phyloP scores from a whole-genome alignment of 2,113 vertebrate species.

The Myanophis thanlyinensis region DNA sequence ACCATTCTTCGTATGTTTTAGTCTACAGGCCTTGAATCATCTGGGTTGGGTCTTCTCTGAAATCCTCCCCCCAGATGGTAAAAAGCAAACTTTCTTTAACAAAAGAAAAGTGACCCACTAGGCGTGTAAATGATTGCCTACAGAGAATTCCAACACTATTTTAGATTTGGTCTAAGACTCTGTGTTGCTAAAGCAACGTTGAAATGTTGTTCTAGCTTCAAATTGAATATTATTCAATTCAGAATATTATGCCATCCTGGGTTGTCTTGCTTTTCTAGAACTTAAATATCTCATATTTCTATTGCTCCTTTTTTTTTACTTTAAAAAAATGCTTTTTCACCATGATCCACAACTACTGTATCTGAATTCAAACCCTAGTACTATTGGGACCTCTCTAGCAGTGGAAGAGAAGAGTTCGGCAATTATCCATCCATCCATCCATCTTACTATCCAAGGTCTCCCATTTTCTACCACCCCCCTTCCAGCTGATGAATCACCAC shows the following conservation, averaged over 20 bases:
- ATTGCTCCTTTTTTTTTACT: background rate
- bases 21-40: no score
- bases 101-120: background rate
- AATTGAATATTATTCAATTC: no score
- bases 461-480: background rate
- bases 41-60: background rate
- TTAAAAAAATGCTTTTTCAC: background rate
- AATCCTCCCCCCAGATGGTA: background rate
- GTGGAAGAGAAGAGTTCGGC: background rate
- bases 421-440: no score
- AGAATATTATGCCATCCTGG: background rate
- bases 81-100: background rate
- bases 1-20: no score
- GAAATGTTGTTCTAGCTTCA: background rate
- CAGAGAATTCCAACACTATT: background rate
- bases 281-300: background rate
- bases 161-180: background rate
- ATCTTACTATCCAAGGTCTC: background rate
- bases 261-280: background rate
- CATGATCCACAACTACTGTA: background rate
- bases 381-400: background rate
- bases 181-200: background rate
- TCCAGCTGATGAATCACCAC: background rate
- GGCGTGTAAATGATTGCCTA: background rate
- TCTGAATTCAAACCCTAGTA: background rate